Evolutionary conservation across 2,888 invertebrate species (phyloP).

Genomic region (Drosophila putrida): DNA sequence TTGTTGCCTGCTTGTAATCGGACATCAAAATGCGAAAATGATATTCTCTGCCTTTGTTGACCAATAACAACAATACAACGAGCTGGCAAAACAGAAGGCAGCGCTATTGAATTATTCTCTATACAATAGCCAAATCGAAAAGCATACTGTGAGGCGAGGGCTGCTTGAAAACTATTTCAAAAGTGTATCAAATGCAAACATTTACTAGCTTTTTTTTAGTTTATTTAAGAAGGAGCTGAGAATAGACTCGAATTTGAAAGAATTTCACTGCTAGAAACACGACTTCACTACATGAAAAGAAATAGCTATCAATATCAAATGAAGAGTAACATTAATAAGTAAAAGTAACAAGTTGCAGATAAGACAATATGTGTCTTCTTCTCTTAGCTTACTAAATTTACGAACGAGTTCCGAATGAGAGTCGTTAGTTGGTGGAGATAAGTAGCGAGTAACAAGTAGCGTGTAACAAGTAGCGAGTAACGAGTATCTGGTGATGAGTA

Average conservation of each 20-base stretch:
- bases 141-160: conserved; percentile 7
- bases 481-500: not conserved
- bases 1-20: conserved; percentile 60
- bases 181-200: not conserved
- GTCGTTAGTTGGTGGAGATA: not conserved
- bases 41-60: conserved; percentile 70
- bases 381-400: not conserved
- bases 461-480: not conserved
- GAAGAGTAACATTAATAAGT: too few relatives aligned
- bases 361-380: too few relatives aligned
- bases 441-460: not conserved
- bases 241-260: too few relatives aligned
- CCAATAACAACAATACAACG: conserved; percentile 55
- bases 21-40: conserved; percentile 79
- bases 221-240: too few relatives aligned
- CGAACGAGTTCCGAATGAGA: not conserved
- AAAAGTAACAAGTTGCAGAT: not conserved
- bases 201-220: not conserved
- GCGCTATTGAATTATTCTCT: conserved; percentile 38
- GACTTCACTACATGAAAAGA: too few relatives aligned
- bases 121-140: conserved; percentile 17
- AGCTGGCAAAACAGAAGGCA: conserved; percentile 36
- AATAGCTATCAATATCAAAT: too few relatives aligned
- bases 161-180: not conserved
- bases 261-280: too few relatives aligned